Evolutionary conservation across 37 sponge, comb jelly and placozoan genomes (phyloP), one percentile per base, ranked within the genome.

Genomic region (Aplysina aerophoba): DNA sequence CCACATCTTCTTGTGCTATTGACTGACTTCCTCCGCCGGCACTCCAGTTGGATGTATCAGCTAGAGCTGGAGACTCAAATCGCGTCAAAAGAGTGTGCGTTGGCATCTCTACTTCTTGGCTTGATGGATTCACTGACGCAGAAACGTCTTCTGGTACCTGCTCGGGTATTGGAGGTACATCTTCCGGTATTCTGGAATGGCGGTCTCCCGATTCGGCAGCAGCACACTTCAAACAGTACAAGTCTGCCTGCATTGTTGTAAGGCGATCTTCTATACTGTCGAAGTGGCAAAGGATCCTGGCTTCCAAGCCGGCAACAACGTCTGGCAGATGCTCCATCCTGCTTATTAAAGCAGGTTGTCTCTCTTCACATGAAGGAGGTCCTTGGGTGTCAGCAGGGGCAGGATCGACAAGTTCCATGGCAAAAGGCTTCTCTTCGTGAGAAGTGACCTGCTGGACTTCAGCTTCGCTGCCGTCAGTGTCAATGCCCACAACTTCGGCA

Each of bases 61-160:
- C 11, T 11, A 62, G 11, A 58, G 19, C 59, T 62, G 64, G 64
- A 62, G 64, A 62, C 64, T 62, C 64, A 4, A 62, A 62, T 11
- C 11, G 28, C 64, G 64, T 62, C 64, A 4, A 62, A 27, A 62
- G 11, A 62, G 64, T 2, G 28, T 62, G 64, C 28, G 64, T 62
- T 62, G 64, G 12, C 11, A 4, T 62, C 64, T 62, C 4, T 11
- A n/a, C 12, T 62, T 2, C 64, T 62, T 3, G 27, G 19, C 59
- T 58, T 58, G 59, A n/a, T n/a, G n/a, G 59, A 15, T 58, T 58
- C 64, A 28, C 64, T n/a, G 64, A 62, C 11, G 64, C 64, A 62
- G 64, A 13, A 13, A 62, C 64, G 11, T 62, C 64, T 62, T 62
- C 12, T 11, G 4, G 64, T 62, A 11, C n/a, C n/a, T n/a, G n/a